Evolutionary conservation across 2,113 vertebrate species (phyloP).

Genomic region (Bubo blakistoni): DNA sequence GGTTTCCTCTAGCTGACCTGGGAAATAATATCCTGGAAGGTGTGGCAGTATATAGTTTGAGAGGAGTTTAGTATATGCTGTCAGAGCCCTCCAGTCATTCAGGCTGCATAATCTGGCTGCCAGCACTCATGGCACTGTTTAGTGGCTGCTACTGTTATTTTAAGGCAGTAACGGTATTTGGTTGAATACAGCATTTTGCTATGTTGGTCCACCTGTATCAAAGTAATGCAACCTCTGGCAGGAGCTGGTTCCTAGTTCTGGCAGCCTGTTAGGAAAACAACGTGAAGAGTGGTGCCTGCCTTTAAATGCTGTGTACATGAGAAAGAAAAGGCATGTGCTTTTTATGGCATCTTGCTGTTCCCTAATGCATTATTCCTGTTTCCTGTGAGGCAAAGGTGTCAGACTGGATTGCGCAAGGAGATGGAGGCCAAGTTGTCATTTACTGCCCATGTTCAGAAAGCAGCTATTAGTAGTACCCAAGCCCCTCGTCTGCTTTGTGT

Average conservation of each 20-base stretch:
- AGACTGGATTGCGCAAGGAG: conserved; percentile 1
- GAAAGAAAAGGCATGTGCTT: neutral
- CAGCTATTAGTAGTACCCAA: neutral
- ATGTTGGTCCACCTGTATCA: neutral
- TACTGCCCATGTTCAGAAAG: neutral
- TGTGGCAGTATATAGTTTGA: neutral
- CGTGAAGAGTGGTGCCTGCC: neutral
- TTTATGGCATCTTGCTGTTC: neutral
- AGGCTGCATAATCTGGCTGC: neutral
- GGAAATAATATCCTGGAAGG: neutral
- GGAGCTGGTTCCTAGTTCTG: neutral
- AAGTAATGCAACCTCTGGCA: neutral
- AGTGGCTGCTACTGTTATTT: neutral
- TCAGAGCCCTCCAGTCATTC: neutral
- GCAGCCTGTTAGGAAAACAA: neutral
- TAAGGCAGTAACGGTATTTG: neutral
- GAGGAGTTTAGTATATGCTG: neutral
- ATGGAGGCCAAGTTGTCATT: neutral
- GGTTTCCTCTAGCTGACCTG: neutral
- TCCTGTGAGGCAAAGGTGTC: neutral
- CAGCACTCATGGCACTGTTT: neutral
- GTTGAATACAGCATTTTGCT: neutral
- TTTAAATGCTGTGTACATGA: neutral
- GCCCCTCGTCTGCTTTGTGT: conserved; percentile 13
- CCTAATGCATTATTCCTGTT: neutral